Evolutionary conservation across 2,888 invertebrate species (phyloP).

Genomic region (Eupithecia dodoneata): DNA sequence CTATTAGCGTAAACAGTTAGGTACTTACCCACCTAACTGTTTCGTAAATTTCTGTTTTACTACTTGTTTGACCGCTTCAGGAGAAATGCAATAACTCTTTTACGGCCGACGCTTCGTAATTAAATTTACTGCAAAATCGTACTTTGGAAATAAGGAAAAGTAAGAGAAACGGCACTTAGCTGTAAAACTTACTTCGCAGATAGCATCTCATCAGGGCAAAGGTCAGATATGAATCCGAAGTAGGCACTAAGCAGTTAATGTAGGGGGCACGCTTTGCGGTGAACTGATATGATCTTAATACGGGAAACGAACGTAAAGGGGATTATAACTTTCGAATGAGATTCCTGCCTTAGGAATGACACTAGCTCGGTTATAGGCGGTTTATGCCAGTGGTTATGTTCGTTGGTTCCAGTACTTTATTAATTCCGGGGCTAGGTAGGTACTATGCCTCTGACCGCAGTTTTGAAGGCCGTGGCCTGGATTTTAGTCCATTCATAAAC

Average conservation of each 20-base stretch:
- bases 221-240: slow-evolving; percentile 25
- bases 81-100: slow-evolving; percentile 32
- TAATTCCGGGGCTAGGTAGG: not conserved
- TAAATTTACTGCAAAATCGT: slow-evolving; percentile 30
- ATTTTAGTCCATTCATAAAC: slow-evolving; percentile 25
- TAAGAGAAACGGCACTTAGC: slow-evolving; percentile 27
- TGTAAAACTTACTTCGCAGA: slow-evolving; percentile 28
- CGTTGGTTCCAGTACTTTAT: not conserved
- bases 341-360: slow-evolving; percentile 9
- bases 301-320: slow-evolving; percentile 7
- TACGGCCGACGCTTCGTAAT: slow-evolving; percentile 30
- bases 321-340: slow-evolving; percentile 19
- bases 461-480: slow-evolving; percentile 25
- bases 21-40: not conserved
- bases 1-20: not conserved
- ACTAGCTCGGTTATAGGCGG: not conserved
- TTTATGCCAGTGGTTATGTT: slow-evolving; percentile 2
- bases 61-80: slow-evolving; percentile 19
- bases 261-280: slow-evolving; percentile 9
- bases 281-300: slow-evolving; percentile 13
- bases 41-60: slow-evolving; percentile 9
- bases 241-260: slow-evolving; percentile 7
- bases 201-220: slow-evolving; percentile 23
- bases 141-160: slow-evolving; percentile 32
- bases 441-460: not conserved